phyloP scores from a whole-genome alignment of 2,888 invertebrate species.

The Limenitis camilla region DNA sequence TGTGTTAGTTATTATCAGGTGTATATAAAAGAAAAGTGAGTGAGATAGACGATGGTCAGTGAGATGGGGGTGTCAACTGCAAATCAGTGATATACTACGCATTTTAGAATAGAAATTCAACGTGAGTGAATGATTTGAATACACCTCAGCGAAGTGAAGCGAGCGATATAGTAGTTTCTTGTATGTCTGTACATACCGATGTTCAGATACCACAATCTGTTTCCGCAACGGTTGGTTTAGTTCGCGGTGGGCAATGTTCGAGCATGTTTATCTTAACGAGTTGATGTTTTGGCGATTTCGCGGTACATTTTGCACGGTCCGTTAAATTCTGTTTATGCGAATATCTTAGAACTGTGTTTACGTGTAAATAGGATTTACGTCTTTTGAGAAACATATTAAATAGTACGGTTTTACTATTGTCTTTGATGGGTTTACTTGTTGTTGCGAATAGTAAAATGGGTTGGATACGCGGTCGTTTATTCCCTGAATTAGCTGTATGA shows the following conservation, averaged over 20 bases:
- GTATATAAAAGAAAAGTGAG: too few species aligned
- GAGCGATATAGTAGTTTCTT: constrained; percentile 1
- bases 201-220: constrained; percentile 14
- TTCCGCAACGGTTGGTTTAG: constrained; percentile 16
- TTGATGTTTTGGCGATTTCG: constrained; percentile 35
- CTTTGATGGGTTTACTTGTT: neutral
- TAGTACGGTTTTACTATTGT: neutral
- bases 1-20: too few species aligned
- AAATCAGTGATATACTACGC: too few species aligned
- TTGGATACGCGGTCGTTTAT: neutral
- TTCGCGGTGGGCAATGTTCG: constrained; percentile 17
- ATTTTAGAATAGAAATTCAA: too few species aligned
- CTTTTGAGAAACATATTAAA: constrained; percentile 9
- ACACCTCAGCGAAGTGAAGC: too few species aligned
- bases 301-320: constrained; percentile 33
- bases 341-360: constrained; percentile 12
- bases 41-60: too few species aligned
- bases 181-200: constrained; percentile 1
- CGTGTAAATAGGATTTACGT: constrained; percentile 16
- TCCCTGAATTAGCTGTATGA: neutral
- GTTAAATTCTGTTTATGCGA: constrained; percentile 30
- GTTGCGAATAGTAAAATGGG: neutral
- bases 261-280: constrained; percentile 33
- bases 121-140: too few species aligned
- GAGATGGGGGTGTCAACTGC: too few species aligned